Percentiles rank a stretch among this genome's conserved stretches.
These are phyloP conservation scores for Cryptocephalus primarius DNA, from an alignment of 2,888 invertebrate species.

Conservation along the genomic window DNA sequence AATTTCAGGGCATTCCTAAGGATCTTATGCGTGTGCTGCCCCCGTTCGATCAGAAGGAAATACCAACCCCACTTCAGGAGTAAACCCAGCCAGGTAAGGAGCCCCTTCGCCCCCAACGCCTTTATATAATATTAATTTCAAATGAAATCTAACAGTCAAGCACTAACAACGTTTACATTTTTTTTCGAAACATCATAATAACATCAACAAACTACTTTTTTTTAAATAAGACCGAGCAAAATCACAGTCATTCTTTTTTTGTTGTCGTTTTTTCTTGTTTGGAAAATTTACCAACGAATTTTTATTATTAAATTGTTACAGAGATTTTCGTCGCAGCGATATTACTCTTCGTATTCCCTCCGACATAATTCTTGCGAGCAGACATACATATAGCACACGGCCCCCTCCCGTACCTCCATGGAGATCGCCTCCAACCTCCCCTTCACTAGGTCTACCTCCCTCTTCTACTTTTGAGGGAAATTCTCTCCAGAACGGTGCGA, in stretches of 20 bases:
- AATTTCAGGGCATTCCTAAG: conserved; percentile 81
- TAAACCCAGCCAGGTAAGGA: conserved; percentile 74
- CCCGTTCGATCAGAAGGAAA: conserved; percentile 65
- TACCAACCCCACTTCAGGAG: conserved; percentile 78
- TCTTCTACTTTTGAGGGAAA: conserved; percentile 31
- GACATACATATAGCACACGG: conserved; percentile 65
- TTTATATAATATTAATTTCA: too few relatives aligned
- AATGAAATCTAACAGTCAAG: too few relatives aligned
- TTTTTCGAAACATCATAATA: too few relatives aligned
- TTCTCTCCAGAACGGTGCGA: too few relatives aligned
- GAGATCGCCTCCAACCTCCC: conserved; percentile 34
- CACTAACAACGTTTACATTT: too few relatives aligned
- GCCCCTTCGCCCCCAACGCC: neutral
- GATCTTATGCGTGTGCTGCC: conserved; percentile 84
- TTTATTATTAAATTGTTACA: conserved; percentile 42
- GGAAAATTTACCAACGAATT: too few relatives aligned
- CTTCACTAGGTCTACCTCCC: conserved; percentile 35
- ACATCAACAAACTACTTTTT: too few relatives aligned
- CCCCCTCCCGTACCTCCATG: conserved; percentile 31
- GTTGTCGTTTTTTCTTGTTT: too few relatives aligned
- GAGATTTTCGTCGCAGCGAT: conserved; percentile 66
- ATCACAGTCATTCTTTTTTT: too few relatives aligned
- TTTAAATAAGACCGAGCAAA: too few relatives aligned
- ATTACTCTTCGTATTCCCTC: conserved; percentile 72
- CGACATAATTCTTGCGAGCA: conserved; percentile 78